phyloP scores from a whole-genome alignment of 30 jellyfish, hydroid and myxozoan genomes.

The Pseudorhiza aurosa region DNA sequence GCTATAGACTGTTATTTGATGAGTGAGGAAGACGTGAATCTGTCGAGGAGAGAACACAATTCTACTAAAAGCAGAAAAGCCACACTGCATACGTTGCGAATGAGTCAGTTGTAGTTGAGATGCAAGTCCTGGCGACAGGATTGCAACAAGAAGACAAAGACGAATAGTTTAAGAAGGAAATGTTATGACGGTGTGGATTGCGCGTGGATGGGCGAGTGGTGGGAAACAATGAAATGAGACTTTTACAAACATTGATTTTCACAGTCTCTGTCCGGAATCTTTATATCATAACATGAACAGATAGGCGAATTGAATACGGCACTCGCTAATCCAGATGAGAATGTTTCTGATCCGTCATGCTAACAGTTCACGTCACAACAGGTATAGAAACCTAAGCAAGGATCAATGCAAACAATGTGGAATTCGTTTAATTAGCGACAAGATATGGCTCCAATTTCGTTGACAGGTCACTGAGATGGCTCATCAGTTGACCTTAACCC shows the following conservation, averaged over 20 bases:
- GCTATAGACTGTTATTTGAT: too few species aligned
- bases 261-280: not conserved
- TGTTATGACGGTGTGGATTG: not conserved
- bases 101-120: not conserved
- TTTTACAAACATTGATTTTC: not conserved
- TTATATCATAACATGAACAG: not conserved
- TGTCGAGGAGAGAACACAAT: too few species aligned
- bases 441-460: too few species aligned
- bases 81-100: too few species aligned
- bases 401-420: too few species aligned
- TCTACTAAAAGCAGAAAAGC: too few species aligned
- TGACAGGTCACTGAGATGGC: too few species aligned
- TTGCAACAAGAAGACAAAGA: not conserved
- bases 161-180: not conserved
- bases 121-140: constrained; percentile 1
- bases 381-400: too few species aligned
- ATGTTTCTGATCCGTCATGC: not conserved
- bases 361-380: not conserved
- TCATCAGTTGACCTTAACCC: too few species aligned
- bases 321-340: not conserved
- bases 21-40: too few species aligned
- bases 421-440: too few species aligned
- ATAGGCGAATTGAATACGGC: not conserved
- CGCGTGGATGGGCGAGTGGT: not conserved
- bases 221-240: not conserved